Evolutionary conservation across 2,888 invertebrate genomes (phyloP).

Genomic region (Limnephilus auricula): DNA sequence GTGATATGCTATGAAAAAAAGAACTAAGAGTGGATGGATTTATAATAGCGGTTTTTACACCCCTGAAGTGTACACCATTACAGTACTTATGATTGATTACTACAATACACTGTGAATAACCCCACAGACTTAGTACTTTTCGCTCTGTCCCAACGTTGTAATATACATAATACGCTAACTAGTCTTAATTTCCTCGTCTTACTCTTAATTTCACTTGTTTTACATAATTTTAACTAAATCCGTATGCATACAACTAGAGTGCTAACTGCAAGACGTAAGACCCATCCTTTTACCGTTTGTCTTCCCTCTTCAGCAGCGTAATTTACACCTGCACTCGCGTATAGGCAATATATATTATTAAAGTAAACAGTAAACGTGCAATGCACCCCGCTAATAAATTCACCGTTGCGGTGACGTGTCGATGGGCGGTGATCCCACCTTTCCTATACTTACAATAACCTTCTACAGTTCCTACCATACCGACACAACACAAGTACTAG

Average conservation of each 20-base stretch:
- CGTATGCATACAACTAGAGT: not conserved
- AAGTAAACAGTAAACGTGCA: not conserved
- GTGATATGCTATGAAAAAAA: too few relatives aligned
- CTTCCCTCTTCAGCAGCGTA: not conserved
- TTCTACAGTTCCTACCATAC: not conserved
- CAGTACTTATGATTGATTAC: too few relatives aligned
- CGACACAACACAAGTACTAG: not conserved
- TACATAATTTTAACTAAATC: not conserved
- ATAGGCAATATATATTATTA: not conserved
- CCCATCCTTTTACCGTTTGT: not conserved
- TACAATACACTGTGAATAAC: too few relatives aligned
- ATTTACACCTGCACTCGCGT: not conserved
- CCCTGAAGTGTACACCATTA: too few relatives aligned
- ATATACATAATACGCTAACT: too few relatives aligned
- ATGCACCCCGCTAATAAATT: not conserved
- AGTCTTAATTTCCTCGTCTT: too few relatives aligned
- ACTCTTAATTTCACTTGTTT: too few relatives aligned
- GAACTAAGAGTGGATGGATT: too few relatives aligned
- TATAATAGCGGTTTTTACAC: too few relatives aligned
- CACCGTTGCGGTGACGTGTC: not conserved
- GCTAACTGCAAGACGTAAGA: not conserved
- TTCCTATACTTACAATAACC: not conserved
- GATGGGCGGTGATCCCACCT: not conserved
- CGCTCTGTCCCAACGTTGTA: too few relatives aligned
- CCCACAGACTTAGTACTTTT: too few relatives aligned